Base-by-base conservation (phyloP, 2,888 invertebrate species). In the Leucophenga montana region DNA sequence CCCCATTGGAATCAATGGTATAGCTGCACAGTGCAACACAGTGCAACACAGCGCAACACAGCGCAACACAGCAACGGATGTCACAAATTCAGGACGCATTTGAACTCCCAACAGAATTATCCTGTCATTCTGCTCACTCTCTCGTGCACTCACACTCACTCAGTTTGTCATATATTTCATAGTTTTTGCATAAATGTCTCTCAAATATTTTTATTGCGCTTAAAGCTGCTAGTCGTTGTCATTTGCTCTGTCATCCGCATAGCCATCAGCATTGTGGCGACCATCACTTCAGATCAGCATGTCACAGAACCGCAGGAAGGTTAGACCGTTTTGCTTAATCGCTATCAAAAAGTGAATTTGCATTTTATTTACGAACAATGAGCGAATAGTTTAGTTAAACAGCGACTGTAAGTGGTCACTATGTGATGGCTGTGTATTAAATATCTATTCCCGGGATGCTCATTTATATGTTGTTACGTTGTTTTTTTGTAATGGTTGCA, bases 131-230 rank as follows among this genome's bases (percentile, higher is more conserved):
- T n/a, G 6, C 46, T 46, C 46, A 11, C 20, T 14, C 33, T 18
- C 13, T 33, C 54, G 9, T n/a, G n/a, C 59, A 16, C 33, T 33
- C 59, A 39, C 22, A 33, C 16, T n/a, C 22, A 31, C 59, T 46
- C 57, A 66, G 31, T 18, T 68, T 57, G 66, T 76, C 71, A 72
- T 76, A 81, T 81, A 77, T 79, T 81, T 79, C 81, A 77, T 76
- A 27, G 69, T 75, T 76, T 77, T 69, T 71, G 72, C 80, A 80
- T 82, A 82, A 80, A 78, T 81, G 78, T 77, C 79, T 68, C 77
- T 81, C 73, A 82, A 79, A 85, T 83, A 80, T 83, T 85, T 85
- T 85, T 85, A 86, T 85, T 81, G 79, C 83, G 71, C 72, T 78
- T 73, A 72, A 72, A 71, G 74, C 65, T 72, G 74, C 59, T 64